phyloP scores from a whole-genome alignment of 2,797 vertebrate genomes.

The Scarus forsteni region DNA sequence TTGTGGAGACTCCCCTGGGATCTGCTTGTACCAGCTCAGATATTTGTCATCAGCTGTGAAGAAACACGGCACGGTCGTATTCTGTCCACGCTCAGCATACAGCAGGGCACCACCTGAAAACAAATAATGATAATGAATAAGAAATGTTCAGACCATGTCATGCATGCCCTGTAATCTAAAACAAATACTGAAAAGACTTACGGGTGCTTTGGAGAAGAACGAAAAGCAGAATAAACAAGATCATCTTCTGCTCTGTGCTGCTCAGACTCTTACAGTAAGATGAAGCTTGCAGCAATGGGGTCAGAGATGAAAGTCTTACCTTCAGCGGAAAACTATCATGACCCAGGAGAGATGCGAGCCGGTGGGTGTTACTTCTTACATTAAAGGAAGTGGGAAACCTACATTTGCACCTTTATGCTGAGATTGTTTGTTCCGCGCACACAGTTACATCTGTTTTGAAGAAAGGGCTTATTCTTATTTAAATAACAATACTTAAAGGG shows the following conservation, averaged over 20 bases:
- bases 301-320: background rate
- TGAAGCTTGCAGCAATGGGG: constrained; percentile 11
- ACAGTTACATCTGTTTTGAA: no score
- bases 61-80: constrained; percentile 54
- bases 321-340: constrained; percentile 35
- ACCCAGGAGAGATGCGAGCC: background rate
- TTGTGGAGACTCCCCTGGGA: constrained; percentile 41
- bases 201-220: constrained; percentile 25
- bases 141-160: no score
- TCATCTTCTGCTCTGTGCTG: constrained; percentile 40
- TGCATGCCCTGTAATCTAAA: no score
- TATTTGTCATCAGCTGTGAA: background rate
- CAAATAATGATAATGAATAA: background rate
- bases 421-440: background rate
- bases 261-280: constrained; percentile 7
- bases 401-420: background rate
- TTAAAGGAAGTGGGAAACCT: constrained; percentile 23
- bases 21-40: constrained; percentile 62
- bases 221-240: constrained; percentile 16
- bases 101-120: constrained; percentile 50
- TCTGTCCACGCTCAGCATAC: constrained; percentile 33
- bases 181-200: constrained; percentile 15
- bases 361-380: background rate
- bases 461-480: no score
- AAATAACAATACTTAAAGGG: no score